These are phyloP conservation scores for Pangasianodon hypophthalmus DNA, from an alignment of 2,113 vertebrate genomes.

Conservation along the genomic window DNA sequence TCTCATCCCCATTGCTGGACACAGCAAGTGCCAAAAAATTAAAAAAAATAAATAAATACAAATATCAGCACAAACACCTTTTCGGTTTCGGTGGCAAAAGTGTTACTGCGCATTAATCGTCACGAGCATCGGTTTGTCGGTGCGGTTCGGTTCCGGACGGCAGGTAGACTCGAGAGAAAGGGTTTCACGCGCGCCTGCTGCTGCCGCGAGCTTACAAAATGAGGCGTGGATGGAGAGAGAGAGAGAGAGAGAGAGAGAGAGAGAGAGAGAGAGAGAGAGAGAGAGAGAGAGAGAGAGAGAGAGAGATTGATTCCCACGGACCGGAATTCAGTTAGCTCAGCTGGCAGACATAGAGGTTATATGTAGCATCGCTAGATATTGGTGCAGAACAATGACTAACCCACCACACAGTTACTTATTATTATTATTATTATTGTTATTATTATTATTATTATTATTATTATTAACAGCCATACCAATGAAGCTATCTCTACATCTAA, in stretches of 20 bases:
- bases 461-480: not conserved
- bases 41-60: not conserved
- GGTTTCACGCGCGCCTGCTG: conserved; percentile 57
- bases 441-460: not conserved
- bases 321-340: conserved; percentile 18
- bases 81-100: not conserved
- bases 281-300: conserved; percentile 42
- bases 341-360: not conserved
- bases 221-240: conserved; percentile 10
- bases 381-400: not conserved
- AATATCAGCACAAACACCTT: not conserved
- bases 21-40: not conserved
- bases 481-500: not conserved
- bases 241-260: conserved; percentile 15
- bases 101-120: not conserved
- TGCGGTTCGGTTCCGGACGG: conserved; percentile 23
- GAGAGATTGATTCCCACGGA: conserved; percentile 1
- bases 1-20: conserved; percentile 66
- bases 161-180: conserved; percentile 45
- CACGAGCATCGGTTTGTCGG: conserved; percentile 17
- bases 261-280: conserved; percentile 18
- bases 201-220: conserved; percentile 47
- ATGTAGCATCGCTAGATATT: not conserved
- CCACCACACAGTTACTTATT: not conserved
- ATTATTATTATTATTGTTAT: not conserved